A percentile compares a stretch with the other conserved stretches of the same genome.
These are phyloP conservation scores for Carettochelys insculpta DNA, from an alignment of 2,113 vertebrate species.

Conservation along the genomic window DNA sequence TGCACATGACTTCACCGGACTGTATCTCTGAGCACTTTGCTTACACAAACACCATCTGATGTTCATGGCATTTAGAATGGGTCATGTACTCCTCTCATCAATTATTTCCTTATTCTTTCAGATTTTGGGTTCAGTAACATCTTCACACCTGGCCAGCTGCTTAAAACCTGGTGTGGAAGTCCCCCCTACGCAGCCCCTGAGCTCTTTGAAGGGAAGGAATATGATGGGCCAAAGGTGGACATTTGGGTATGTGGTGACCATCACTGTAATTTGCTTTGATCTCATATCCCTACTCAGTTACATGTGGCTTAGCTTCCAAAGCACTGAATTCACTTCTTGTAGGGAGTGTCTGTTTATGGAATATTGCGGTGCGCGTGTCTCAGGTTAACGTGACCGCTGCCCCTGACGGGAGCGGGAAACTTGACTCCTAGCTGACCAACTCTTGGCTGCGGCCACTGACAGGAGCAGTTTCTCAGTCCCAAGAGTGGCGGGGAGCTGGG, in stretches of 20 bases:
- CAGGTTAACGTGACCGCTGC: too few relatives aligned
- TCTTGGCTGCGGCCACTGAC: too few relatives aligned
- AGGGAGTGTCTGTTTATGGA: neutral
- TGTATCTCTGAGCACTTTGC: neutral
- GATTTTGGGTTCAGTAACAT: constrained; percentile 99
- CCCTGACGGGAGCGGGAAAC: too few relatives aligned
- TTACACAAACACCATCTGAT: fast-evolving
- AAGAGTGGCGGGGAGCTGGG: too few relatives aligned
- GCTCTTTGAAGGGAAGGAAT: constrained; percentile 97
- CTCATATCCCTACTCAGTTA: neutral
- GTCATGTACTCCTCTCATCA: fast-evolving
- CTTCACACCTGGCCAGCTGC: constrained; percentile 93
- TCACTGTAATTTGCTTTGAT: neutral
- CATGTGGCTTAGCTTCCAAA: neutral
- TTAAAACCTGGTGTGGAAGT: constrained; percentile 99
- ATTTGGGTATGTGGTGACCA: constrained; percentile 86
- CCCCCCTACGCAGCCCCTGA: constrained; percentile 97
- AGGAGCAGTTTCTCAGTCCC: too few relatives aligned
- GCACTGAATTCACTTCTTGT: fast-evolving
- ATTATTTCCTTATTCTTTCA: constrained; percentile 43
- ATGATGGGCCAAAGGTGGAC: constrained; percentile 98
- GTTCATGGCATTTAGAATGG: neutral
- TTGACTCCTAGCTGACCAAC: too few relatives aligned
- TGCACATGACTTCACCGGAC: fast-evolving
- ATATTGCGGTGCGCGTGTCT: too few relatives aligned